phyloP scores from a whole-genome alignment of 23 tunicate species.

The Oikopleura vanhoeffeni region DNA sequence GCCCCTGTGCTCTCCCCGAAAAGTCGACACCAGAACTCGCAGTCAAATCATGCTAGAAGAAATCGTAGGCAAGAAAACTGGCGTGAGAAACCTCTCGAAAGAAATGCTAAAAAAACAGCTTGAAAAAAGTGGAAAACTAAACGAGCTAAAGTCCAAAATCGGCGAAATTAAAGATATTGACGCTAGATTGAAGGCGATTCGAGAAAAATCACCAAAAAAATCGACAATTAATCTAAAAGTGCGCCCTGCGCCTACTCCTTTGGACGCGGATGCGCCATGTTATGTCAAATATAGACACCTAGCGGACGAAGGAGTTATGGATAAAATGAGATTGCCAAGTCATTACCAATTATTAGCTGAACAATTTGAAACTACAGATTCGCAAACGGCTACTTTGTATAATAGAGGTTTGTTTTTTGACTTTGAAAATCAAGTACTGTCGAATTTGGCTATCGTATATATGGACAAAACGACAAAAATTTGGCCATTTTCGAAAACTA shows the following conservation, averaged over 20 bases:
- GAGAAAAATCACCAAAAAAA: neutral
- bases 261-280: neutral
- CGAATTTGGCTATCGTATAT: no score
- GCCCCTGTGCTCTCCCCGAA: neutral
- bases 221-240: neutral
- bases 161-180: neutral
- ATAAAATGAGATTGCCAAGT: neutral
- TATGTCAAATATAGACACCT: neutral
- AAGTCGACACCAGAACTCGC: neutral
- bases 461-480: no score
- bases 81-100: neutral
- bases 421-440: no score
- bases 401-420: neutral
- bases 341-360: neutral
- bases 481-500: no score
- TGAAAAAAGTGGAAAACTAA: neutral
- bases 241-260: neutral
- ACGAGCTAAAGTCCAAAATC: neutral
- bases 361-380: neutral
- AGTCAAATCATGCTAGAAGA: neutral
- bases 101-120: slow-evolving; percentile 7
- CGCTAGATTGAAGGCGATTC: neutral
- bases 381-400: neutral
- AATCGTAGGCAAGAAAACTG: neutral
- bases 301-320: neutral